Evolutionary conservation across 1,140 invertebrate genomes (phyloP), one percentile per base, ranked within the genome.

Genomic region (Drosophila pseudoobscura): DNA sequence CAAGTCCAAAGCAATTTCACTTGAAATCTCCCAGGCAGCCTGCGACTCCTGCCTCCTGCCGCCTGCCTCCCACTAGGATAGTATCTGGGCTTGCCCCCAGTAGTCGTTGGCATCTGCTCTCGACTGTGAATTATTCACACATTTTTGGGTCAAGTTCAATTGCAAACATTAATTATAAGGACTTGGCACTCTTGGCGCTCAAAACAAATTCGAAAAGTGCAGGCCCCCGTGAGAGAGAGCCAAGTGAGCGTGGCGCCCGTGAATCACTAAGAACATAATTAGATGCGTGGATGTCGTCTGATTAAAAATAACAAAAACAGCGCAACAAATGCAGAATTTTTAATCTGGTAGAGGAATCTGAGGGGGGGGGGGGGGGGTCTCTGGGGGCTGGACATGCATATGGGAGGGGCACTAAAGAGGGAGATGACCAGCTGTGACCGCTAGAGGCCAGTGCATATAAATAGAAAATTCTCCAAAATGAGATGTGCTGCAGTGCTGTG

Each of bases 111-210:
- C 60, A 64, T 57, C 58, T 46, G 61, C 71, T 47, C 29, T n/a
- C 56, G 53, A 63, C 52, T 53, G 56, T 61, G 65, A 61, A 60
- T 62, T 39, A 49, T 64, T 71, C 39, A 54, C 45, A 31, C 22
- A 57, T 71, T 85, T 84, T 78, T 82, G 75, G 82, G 82, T 88
- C 82, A 88, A 87, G 82, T 80, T 88, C 70, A 87, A 78, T 63
- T 88, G 78, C 68, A 56, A 58, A 61, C 83, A 87, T 87, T 87
- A 82, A 88, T 88, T 78, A 75, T 61, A 82, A 77, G 78, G 83
- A 87, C 80, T 85, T 85, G 80, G 73, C 82, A 73, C 45, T 57
- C 55, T 46, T 26, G 41, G 26, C 61, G 29, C 56, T 55, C 60
- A 59, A 85, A 80, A 68, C 49, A 9, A 71, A 80, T 55, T 47